phyloP scores from a whole-genome alignment of 1,140 invertebrate species.

The Scaptomyza pallida region DNA sequence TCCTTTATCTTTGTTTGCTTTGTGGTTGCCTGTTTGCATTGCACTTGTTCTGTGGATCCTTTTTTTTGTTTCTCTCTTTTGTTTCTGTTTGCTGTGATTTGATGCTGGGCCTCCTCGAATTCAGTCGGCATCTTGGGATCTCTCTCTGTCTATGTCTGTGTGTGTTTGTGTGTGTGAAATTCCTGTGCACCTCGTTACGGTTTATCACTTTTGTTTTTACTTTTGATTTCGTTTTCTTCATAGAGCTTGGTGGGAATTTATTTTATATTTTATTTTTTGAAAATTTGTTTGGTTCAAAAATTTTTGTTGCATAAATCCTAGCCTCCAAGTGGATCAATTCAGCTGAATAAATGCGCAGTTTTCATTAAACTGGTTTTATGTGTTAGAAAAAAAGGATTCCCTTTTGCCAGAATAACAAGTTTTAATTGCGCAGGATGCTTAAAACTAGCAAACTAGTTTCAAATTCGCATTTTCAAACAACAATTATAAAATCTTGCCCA shows the following conservation, averaged over 20 bases:
- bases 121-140: conserved; percentile 25
- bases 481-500: conserved; percentile 7
- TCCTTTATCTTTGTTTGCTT: conserved; percentile 77
- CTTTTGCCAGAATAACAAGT: conserved; percentile 4
- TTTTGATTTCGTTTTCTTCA: conserved; percentile 64
- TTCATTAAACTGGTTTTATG: conserved; percentile 13
- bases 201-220: conserved; percentile 78
- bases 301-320: neutral
- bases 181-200: conserved; percentile 51
- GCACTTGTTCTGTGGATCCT: conserved; percentile 72
- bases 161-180: conserved; percentile 27
- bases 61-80: conserved; percentile 32
- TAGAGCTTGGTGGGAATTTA: conserved; percentile 55
- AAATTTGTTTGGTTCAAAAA: conserved; percentile 26
- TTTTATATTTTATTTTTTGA: no score
- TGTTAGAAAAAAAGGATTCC: neutral
- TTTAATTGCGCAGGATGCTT: conserved; percentile 8
- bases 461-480: neutral
- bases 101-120: conserved; percentile 54
- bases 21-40: conserved; percentile 74
- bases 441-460: neutral
- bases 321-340: conserved; percentile 1
- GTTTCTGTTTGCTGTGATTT: conserved; percentile 71
- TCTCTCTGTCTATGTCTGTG: conserved; percentile 11
- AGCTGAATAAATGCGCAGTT: conserved; percentile 14